Conservation (phyloP, 2,888 invertebrate species). For the Selenia dentaria region DNA sequence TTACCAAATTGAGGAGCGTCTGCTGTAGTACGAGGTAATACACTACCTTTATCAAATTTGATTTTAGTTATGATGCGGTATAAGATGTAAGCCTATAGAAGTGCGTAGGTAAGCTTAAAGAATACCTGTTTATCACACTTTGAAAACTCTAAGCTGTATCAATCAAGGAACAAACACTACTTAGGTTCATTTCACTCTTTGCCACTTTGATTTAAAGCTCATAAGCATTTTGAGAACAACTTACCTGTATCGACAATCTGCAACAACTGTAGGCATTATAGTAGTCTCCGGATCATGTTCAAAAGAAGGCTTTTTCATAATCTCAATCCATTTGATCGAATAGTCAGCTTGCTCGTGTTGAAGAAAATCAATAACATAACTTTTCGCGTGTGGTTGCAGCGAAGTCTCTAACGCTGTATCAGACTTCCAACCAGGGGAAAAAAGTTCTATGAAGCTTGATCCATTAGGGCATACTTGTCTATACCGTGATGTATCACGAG, state of each 20-base stretch:
- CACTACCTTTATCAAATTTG: too few relatives aligned
- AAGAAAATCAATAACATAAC: constrained; percentile 90
- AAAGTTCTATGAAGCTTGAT: constrained; percentile 85
- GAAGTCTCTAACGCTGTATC: constrained; percentile 72
- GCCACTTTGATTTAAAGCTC: too few relatives aligned
- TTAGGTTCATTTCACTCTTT: too few relatives aligned
- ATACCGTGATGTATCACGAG: constrained; percentile 85
- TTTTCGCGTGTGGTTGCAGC: constrained; percentile 85
- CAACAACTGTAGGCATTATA: constrained; percentile 71
- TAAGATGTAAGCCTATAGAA: too few relatives aligned
- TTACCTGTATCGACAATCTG: constrained; percentile 89
- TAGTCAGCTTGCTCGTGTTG: constrained; percentile 90
- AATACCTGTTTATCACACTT: too few relatives aligned
- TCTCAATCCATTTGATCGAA: constrained; percentile 91
- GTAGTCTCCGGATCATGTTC: constrained; percentile 81
- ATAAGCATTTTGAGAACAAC: too few relatives aligned
- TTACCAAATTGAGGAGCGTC: too few relatives aligned
- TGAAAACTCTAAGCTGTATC: too few relatives aligned
- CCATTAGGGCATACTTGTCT: constrained; percentile 88
- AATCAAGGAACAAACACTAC: too few relatives aligned
- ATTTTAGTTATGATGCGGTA: too few relatives aligned
- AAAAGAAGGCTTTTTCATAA: constrained; percentile 86
- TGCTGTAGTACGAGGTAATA: too few relatives aligned
- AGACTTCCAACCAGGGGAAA: constrained; percentile 88
- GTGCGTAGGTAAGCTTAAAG: too few relatives aligned